Evolutionary conservation across 2,113 vertebrate species (phyloP).

Genomic region (Chloroceryle aenea): DNA sequence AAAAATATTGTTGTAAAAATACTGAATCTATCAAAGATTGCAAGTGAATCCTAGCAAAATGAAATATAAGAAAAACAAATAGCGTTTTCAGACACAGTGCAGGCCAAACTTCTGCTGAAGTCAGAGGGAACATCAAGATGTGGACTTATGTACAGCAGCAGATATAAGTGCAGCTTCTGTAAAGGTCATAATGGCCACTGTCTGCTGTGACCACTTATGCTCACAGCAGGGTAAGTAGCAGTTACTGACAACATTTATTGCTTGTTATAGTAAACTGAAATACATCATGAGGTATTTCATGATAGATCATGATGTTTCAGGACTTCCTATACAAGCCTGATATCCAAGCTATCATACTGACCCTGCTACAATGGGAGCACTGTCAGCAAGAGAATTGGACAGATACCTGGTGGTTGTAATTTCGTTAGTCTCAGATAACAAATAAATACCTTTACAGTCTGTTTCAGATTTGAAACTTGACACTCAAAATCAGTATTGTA

Average conservation of each 20-base stretch:
- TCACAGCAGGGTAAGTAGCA: not conserved
- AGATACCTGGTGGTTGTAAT: not conserved
- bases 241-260: not conserved
- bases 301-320: not conserved
- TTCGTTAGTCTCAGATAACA: not conserved
- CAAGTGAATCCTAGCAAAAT: not conserved
- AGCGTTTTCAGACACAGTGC: not conserved
- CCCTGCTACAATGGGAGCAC: not conserved
- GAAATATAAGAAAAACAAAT: not conserved
- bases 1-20: not conserved
- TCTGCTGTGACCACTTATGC: not conserved
- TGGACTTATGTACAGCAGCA: not conserved
- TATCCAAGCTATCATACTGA: not conserved
- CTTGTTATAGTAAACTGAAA: not conserved
- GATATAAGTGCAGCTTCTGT: not conserved
- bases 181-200: not conserved
- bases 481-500: not conserved
- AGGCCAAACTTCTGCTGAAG: not conserved
- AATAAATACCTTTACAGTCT: not conserved
- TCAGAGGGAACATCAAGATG: not conserved
- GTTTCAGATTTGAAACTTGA: not conserved
- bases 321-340: not conserved
- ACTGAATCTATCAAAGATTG: not conserved
- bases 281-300: not conserved
- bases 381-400: not conserved